phyloP scores from a whole-genome alignment of 2,113 vertebrate species.

The Phylloscopus trochilus region DNA sequence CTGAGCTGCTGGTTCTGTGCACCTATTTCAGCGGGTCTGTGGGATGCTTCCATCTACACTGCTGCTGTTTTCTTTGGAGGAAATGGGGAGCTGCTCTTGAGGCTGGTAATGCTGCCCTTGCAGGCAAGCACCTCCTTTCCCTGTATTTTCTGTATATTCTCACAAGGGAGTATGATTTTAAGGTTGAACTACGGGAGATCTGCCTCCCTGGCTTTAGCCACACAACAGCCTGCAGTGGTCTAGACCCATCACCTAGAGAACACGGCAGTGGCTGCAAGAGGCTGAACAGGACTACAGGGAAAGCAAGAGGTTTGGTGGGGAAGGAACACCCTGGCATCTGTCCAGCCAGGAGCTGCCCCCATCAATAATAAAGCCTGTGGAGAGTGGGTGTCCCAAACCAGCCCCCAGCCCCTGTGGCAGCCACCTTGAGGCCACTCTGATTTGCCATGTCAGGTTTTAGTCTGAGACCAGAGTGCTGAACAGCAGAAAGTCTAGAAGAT shows the following conservation, averaged over 20 bases:
- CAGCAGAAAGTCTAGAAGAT: background rate
- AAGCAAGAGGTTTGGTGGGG: background rate
- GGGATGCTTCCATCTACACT: background rate
- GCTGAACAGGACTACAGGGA: accelerated
- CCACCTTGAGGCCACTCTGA: background rate
- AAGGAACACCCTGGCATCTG: background rate
- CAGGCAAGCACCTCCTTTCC: background rate
- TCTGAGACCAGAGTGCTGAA: background rate
- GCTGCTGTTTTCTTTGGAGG: background rate
- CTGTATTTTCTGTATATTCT: background rate
- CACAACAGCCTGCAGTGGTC: background rate
- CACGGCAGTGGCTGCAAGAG: background rate
- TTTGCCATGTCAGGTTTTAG: background rate
- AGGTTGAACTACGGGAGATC: background rate
- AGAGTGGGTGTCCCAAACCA: background rate
- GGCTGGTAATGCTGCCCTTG: background rate
- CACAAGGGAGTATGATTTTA: background rate
- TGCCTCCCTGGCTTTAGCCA: background rate
- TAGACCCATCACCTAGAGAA: background rate
- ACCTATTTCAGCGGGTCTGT: background rate
- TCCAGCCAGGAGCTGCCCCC: background rate
- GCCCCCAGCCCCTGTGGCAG: background rate
- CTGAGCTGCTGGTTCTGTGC: background rate
- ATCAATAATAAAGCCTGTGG: background rate
- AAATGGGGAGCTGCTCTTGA: background rate